Conservation (phyloP, 2,888 invertebrate genomes). For the Machimus rusticus region DNA sequence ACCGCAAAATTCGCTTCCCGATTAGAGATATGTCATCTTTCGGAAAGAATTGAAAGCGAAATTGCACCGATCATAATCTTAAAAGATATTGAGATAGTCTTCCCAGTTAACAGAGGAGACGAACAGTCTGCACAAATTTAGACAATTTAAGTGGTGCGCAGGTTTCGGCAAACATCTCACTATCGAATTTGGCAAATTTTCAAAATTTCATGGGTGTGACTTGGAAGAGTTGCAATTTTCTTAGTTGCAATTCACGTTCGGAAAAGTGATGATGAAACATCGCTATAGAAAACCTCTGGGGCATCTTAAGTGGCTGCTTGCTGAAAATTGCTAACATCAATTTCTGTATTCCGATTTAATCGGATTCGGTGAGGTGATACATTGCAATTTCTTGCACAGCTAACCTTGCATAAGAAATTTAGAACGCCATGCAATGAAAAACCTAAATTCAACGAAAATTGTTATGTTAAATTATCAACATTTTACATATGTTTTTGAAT, state of each 20-base stretch:
- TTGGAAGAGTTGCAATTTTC: not conserved
- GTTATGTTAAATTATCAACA: no score
- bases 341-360: not conserved
- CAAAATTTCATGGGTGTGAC: not conserved
- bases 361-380: not conserved
- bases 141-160: not conserved
- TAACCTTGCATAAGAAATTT: not conserved
- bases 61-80: not conserved
- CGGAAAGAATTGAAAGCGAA: not conserved
- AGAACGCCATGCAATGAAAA: not conserved
- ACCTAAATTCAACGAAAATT: no score
- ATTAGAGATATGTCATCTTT: not conserved
- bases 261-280: not conserved
- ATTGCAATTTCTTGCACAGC: not conserved
- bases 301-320: not conserved
- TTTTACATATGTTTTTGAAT: no score
- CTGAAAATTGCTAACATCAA: not conserved
- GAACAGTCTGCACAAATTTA: not conserved
- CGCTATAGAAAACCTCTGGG: not conserved
- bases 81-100: not conserved
- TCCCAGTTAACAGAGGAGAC: not conserved
- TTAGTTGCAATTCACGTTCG: not conserved
- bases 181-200: not conserved
- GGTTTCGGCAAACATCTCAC: not conserved
- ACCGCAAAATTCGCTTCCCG: slow-evolving; percentile 21